Conservation (phyloP, 1,140 invertebrate genomes). For the Tetranychus urticae region DNA sequence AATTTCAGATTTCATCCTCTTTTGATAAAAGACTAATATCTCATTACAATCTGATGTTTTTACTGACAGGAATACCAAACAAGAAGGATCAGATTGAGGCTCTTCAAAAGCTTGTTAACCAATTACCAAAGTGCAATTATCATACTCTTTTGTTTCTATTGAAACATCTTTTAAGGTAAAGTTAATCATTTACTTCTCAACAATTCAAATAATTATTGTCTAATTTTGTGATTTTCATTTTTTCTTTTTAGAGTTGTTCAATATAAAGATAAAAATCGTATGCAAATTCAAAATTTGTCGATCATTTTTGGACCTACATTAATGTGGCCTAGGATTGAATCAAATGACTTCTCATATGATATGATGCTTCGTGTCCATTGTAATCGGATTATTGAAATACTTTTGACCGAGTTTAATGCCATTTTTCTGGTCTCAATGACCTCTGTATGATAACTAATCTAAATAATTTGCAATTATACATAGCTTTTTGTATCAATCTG, state of each 20-base stretch:
- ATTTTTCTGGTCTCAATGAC: constrained; percentile 13
- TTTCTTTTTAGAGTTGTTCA: constrained; percentile 30
- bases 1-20: not conserved
- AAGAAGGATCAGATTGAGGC: constrained; percentile 30
- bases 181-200: not conserved
- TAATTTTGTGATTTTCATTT: not conserved
- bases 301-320: constrained; percentile 71
- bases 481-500: too few relatives aligned
- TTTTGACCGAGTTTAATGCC: constrained; percentile 23
- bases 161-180: constrained; percentile 33
- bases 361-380: constrained; percentile 30
- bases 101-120: constrained; percentile 36
- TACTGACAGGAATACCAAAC: constrained; percentile 19
- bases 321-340: constrained; percentile 34
- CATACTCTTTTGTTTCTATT: constrained; percentile 53
- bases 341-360: constrained; percentile 34
- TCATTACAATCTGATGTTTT: not conserved
- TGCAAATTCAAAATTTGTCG: constrained; percentile 42
- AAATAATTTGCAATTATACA: too few relatives aligned
- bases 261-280: constrained; percentile 36
- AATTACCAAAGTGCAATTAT: constrained; percentile 38
- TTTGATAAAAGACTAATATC: not conserved
- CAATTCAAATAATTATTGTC: not conserved
- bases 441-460: not conserved
- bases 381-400: constrained; percentile 35